These are phyloP conservation scores for Alauda arvensis DNA, from an alignment of 2,797 vertebrate genomes.

Conservation along the genomic window DNA sequence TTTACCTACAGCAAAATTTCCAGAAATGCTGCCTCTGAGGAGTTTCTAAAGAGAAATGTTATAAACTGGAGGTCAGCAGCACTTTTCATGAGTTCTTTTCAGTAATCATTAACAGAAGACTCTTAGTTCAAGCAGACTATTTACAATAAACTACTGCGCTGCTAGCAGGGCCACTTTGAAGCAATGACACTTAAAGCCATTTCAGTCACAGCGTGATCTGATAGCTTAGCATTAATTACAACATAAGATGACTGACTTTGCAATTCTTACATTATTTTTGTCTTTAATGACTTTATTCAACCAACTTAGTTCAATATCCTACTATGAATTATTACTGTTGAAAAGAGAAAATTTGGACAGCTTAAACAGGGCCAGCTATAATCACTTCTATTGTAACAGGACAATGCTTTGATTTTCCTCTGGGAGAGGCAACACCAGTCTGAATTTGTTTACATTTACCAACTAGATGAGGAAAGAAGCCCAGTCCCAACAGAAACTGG, in stretches of 20 bases:
- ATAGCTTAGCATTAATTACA: constrained; percentile 22
- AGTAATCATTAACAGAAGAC: constrained; percentile 52
- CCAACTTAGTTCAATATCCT: background rate
- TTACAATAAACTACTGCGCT: constrained; percentile 23
- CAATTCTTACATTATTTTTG: background rate
- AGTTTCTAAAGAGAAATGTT: background rate
- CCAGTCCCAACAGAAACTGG: background rate
- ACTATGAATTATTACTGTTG: background rate
- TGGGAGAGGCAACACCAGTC: background rate
- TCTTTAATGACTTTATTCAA: background rate
- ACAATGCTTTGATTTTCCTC: background rate
- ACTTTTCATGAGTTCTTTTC: background rate
- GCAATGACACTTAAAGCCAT: constrained; percentile 8
- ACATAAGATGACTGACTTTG: background rate
- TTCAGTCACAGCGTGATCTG: background rate
- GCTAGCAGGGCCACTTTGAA: background rate
- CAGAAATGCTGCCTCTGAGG: constrained; percentile 8
- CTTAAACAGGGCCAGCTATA: background rate
- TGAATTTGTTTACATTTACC: background rate
- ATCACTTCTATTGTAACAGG: background rate
- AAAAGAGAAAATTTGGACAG: constrained; percentile 9
- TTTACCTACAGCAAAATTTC: constrained; percentile 31
- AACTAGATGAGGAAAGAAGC: background rate
- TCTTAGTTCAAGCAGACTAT: constrained; percentile 31
- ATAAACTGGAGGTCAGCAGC: background rate